phyloP scores from a whole-genome alignment of 2,113 vertebrate genomes.

The Solenodon paradoxus region DNA sequence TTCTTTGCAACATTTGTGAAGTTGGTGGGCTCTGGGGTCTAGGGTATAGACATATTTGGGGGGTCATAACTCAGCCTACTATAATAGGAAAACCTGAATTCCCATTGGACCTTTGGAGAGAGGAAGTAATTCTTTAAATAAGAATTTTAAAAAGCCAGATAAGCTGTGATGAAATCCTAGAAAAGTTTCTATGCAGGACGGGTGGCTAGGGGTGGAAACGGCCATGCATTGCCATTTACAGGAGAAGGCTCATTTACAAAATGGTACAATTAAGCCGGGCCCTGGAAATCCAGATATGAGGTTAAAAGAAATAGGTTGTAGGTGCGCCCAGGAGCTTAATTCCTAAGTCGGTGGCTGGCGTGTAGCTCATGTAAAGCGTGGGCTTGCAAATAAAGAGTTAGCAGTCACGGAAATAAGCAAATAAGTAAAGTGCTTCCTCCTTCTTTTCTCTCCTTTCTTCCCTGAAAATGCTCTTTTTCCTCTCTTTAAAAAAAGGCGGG shows the following conservation, averaged over 20 bases:
- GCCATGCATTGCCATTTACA: not conserved
- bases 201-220: not conserved
- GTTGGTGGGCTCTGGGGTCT: not conserved
- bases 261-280: not conserved
- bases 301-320: not conserved
- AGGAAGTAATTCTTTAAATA: not conserved
- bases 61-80: not conserved
- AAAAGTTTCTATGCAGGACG: not conserved
- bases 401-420: no score
- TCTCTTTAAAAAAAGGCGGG: no score
- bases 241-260: not conserved
- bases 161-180: not conserved
- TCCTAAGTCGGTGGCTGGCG: no score
- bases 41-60: not conserved
- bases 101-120: not conserved
- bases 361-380: no score
- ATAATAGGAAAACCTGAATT: not conserved
- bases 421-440: no score
- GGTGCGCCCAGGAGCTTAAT: no score
- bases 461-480: no score
- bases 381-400: no score
- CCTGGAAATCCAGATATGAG: not conserved
- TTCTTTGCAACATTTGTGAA: not conserved
- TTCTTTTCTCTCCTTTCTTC: no score
- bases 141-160: not conserved